Base-by-base conservation (phyloP, 2,113 vertebrate species). In the Shinisaurus crocodilurus region DNA sequence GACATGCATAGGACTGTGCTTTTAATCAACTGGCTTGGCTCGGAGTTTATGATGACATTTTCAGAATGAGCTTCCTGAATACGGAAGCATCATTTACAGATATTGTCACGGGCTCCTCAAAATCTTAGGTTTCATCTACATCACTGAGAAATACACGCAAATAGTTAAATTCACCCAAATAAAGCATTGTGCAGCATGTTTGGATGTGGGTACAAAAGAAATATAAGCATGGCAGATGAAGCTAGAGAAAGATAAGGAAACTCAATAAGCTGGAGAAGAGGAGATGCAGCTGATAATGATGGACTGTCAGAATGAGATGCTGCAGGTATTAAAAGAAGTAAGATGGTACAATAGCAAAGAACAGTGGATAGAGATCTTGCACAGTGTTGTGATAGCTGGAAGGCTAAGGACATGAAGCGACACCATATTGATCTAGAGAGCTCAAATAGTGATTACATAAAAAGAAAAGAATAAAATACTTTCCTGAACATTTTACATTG, bases 251-350 rank as follows among this genome's bases (percentile, higher is more conserved):
- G 6, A 79, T 69, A 90, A 90, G 83, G 74, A 77, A 69, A 34
- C 54, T 90, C 87, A 88, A 88, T 88, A 90, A 90, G 74, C 74
- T 50, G 13, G n/a, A 57, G 48, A 27, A 89, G 79, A 57, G 27
- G 74, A 85, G 18, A 90, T 29, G n/a, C 57, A 81, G 16, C 63
- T 27, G 65, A 88, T 81, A 88, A 85, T 32, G 57, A 16, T 29
- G 63, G 54, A n/a, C 72, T 85, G 60, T 50, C 60, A 70, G 74
- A 79, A 70, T 1, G 54, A 70, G 25, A 70, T 90, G 18, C 45
- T 43, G 37, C 25, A 63, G n/a, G 34, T 50, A 85, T 79, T 76
- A 76, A 84, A 63, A 40, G 20, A 7, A 72, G 80, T 4, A 77
- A 77, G 65, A 67, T 32, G 60, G 34, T 85, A 60, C 48, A 70